Evolutionary conservation across 92 coral and sea anemone genomes (phyloP), one percentile per base, ranked within the genome.

Genomic region (Siderastrea radians): DNA sequence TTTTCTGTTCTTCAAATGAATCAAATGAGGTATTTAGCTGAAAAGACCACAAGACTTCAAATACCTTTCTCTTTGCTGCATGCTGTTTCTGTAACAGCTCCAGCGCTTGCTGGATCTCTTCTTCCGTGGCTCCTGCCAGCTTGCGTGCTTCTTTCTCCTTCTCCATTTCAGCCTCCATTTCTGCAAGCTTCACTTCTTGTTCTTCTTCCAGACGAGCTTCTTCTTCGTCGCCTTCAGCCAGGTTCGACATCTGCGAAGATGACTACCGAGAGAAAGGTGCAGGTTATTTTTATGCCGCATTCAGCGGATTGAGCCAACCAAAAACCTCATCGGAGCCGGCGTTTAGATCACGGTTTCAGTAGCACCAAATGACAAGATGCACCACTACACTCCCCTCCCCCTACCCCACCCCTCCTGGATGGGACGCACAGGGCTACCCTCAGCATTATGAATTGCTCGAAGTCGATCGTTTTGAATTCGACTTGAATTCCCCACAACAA

Each of bases 41-140:
- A 26, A 26, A 26, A 26, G 38, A 26, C 38, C 38, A 26, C 38
- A 26, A 26, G 38, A 26, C 38, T 26, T 26, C 38, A 26, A 26
- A 26, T 91, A 97, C 99, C 94, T 85, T 83, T 85, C 92, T 94
- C 86, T 92, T 97, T 1, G 98, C 95, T 17, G 95, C 99, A n/a
- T 97, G 98, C 67, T 97, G 99, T 57, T 88, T 87, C 71, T 95
- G 96, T 46, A 97, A 78, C 71, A 87, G 86, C 16, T 91, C 93
- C 89, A 97, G 69, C 1, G 98, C 98, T 1, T 93, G 92, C 77
- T 82, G 88, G 5, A 93, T 92, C 53, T 97, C 99, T 55, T 86
- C 93, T 13, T 97, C 99, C 3, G 98, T 88, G 12, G 99, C 99
- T 59, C 99, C 99, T 13, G 98, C 95, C 60, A 80, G 79, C 67